These are phyloP conservation scores for Ostrea edulis DNA, from an alignment of 1,140 invertebrate genomes.

Conservation along the genomic window DNA sequence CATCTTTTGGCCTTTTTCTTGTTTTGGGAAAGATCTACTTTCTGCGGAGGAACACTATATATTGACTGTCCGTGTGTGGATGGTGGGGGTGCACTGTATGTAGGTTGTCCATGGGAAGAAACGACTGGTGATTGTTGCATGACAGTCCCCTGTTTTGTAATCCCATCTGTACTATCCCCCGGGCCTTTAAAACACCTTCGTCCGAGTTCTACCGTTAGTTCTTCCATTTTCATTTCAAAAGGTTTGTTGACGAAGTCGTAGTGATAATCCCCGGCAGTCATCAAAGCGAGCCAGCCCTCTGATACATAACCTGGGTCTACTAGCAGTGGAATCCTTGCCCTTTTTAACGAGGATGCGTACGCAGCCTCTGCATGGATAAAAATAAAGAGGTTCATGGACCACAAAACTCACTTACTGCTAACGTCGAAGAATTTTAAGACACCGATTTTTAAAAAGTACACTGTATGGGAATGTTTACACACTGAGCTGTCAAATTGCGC, in stretches of 20 bases:
- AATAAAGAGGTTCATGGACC: background rate
- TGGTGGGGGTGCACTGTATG: no score
- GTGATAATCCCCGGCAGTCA: conserved; percentile 41
- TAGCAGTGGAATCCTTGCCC: background rate
- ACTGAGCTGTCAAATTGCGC: no score
- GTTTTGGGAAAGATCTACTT: background rate
- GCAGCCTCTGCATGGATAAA: conserved; percentile 39
- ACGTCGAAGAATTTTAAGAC: no score
- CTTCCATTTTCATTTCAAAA: conserved; percentile 35
- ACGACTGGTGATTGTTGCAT: background rate
- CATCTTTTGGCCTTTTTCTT: background rate
- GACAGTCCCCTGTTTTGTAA: background rate
- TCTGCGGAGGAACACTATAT: background rate
- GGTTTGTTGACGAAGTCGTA: conserved; percentile 46
- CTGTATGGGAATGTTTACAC: no score
- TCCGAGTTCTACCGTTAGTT: conserved; percentile 18
- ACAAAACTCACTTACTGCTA: no score
- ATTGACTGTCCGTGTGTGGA: background rate
- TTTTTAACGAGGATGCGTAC: conserved; percentile 40
- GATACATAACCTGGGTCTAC: conserved; percentile 31
- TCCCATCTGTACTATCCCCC: background rate
- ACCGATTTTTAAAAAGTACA: no score
- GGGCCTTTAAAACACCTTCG: background rate
- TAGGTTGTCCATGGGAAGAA: background rate
- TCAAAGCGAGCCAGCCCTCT: conserved; percentile 46